Evolutionary conservation across 2,888 invertebrate species (phyloP), one percentile per base, ranked within the genome.

Genomic region (Stenodera caucasica): DNA sequence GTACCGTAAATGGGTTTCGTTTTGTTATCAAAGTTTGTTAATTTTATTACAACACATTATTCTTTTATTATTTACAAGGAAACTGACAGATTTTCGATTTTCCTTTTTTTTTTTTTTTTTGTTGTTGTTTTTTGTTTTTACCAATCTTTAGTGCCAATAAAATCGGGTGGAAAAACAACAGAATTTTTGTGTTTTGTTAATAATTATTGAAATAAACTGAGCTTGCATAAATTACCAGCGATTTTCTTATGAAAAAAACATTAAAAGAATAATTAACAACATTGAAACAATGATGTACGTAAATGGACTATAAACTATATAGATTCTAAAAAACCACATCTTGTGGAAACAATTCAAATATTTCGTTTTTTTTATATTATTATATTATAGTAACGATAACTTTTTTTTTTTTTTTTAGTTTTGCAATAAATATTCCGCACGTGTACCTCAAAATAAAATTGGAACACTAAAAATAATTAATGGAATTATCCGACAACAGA

Each of bases 351-450:
- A 40, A 40, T 40, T 40, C 40, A 15, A 35, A 35, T 35, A 35
- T 14, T 35, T 35, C 33, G 4, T 14, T 18, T 8, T 18, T 9
- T 9, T 18, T 18, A 18, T 8, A n/a, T n/a, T n/a, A n/a, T 9
- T 18, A 18, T 18, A 3, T 40, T 29, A 11, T 32, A 2, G 32
- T 11, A 32, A 32, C 26, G 26, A 26, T 26, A 7, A 8, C 11
- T 32, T 32, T 11, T 32, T 32, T 29, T 29, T 29, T 29, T 4
- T 29, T 7, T 14, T 37, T 21, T 21, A 45, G 45, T 45, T 45
- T 40, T 45, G 45, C 45, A 45, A 45, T 45, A 45, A 45, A 45
- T 45, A 45, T 45, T 45, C 45, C 4, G 5, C 45, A 45, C 45
- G 45, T 45, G 45, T 45, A 40, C 21, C 45, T 45, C 12, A 45